Evolutionary conservation across 2,797 vertebrate genomes (phyloP).

Genomic region (Chloroceryle inda): DNA sequence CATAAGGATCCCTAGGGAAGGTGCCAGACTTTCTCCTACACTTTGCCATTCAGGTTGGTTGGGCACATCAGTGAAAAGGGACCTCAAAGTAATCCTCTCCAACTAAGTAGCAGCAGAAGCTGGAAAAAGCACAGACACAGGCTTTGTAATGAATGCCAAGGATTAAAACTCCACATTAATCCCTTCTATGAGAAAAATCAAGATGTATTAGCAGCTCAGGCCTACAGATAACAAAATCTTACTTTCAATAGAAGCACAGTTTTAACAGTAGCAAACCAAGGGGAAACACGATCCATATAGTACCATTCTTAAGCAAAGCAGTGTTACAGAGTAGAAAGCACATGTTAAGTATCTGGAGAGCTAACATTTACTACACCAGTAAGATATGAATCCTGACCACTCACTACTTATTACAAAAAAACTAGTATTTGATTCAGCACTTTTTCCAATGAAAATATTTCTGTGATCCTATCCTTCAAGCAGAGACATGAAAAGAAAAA

Average conservation of each 20-base stretch:
- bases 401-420: neutral
- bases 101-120: neutral
- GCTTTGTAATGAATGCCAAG: neutral
- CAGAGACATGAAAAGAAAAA: neutral
- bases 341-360: neutral
- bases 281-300: neutral
- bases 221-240: neutral
- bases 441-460: neutral
- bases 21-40: neutral
- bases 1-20: neutral
- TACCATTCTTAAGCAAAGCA: neutral
- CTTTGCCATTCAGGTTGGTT: neutral
- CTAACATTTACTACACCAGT: neutral
- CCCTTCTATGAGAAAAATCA: neutral
- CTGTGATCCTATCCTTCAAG: neutral
- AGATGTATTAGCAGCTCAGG: neutral
- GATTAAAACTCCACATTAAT: neutral
- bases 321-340: neutral
- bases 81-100: neutral
- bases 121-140: neutral
- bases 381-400: neutral
- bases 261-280: neutral
- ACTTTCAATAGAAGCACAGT: neutral
- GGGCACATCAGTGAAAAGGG: neutral
- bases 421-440: neutral